phyloP scores from a whole-genome alignment of 2,797 vertebrate genomes.

The Erpetoichthys calabaricus region DNA sequence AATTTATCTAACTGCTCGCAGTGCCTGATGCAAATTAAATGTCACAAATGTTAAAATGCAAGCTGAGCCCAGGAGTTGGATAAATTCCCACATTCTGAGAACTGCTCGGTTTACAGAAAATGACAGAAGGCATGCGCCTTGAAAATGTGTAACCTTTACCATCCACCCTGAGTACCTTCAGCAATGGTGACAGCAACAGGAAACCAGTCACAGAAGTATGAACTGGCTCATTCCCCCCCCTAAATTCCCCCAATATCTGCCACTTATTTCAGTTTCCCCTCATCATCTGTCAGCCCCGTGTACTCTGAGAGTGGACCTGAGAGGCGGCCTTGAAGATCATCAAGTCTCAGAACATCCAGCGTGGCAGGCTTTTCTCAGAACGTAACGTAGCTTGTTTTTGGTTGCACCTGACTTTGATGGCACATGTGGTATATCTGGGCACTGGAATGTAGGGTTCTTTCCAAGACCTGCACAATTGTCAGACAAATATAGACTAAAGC shows the following conservation, averaged over 20 bases:
- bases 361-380: conserved; percentile 16
- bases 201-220: too few species aligned
- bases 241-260: neutral
- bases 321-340: neutral
- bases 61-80: too few species aligned
- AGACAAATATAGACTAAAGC: conserved; percentile 4
- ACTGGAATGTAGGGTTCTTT: conserved; percentile 27
- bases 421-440: conserved; percentile 22
- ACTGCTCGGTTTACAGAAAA: too few species aligned
- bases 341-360: conserved; percentile 35
- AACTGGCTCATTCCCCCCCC: too few species aligned
- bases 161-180: too few species aligned
- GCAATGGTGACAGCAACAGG: too few species aligned
- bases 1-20: too few species aligned
- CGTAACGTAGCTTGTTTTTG: conserved; percentile 11
- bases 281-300: neutral
- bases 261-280: neutral
- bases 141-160: too few species aligned
- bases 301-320: neutral
- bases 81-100: too few species aligned
- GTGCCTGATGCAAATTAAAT: too few species aligned
- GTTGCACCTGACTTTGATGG: conserved; percentile 30
- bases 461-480: conserved; percentile 26
- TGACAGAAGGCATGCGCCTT: too few species aligned
- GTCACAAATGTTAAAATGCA: too few species aligned